Evolutionary conservation across 1,140 invertebrate genomes (phyloP), one percentile per base, ranked within the genome.

Genomic region (Drosophila quadrilineata): DNA sequence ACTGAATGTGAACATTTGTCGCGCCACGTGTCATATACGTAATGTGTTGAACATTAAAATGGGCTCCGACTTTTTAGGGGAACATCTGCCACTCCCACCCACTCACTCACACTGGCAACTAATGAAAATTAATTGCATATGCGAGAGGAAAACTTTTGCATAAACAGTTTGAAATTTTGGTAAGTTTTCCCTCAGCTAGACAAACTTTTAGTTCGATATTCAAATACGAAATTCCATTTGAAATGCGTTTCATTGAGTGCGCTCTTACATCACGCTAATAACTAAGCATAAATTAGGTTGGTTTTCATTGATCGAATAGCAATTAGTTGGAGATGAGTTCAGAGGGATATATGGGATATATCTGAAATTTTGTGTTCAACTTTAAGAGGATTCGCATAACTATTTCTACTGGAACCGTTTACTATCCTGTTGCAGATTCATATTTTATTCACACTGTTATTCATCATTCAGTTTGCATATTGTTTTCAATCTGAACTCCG

Each of bases 91-190:
- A 10, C 24, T 29, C 8, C n/a, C n/a, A n/a, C n/a, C n/a, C n/a
- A n/a, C n/a, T n/a, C n/a, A n/a, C n/a, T n/a, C n/a, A n/a, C n/a
- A n/a, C n/a, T n/a, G n/a, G 21, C 64, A 60, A 72, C 71, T 70
- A 75, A 76, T 82, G 46, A 73, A 84, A 76, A 72, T 69, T 60
- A 58, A 84, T 80, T 82, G 58, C 70, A 74, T 35, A 60, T 45
- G 54, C 65, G 22, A 48, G 24, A n/a, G 21, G 21, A 14, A 45
- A 56, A 48, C n/a, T 54, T 56, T 46, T 10, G 50, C 38, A 10
- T 45, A 62, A 45, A 46, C 45, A 50, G 16, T 53, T 46, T 4
- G 12, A 35, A 26, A 14, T 24, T 35, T 28, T 35, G n/a, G n/a
- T 12, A 26, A 60, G 56, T 45, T 59, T 28, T 16, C n/a, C n/a